Evolutionary conservation across 2,888 invertebrate genomes (phyloP).

Genomic region (Eurois occulta): DNA sequence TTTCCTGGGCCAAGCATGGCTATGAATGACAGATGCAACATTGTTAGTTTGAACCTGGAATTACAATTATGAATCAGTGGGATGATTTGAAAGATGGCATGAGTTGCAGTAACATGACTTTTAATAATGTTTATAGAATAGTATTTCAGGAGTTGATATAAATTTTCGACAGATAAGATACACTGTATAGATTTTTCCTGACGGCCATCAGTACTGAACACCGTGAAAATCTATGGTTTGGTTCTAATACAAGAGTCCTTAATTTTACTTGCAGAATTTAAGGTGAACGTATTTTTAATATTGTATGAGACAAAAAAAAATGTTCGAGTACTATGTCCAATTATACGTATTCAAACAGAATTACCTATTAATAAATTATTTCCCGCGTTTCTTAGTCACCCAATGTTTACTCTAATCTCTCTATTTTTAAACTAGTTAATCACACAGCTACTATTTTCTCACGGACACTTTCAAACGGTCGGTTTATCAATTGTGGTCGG

Average conservation of each 20-base stretch:
- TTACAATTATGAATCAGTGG: not conserved
- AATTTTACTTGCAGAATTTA: not conserved
- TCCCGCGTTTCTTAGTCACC: constrained; percentile 47
- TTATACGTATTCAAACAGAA: not conserved
- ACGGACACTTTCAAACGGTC: constrained; percentile 37
- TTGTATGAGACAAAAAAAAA: not conserved
- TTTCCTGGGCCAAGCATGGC: constrained; percentile 26
- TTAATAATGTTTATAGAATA: no score
- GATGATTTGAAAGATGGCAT: not conserved
- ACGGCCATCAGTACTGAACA: no score
- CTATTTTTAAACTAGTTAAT: constrained; percentile 48
- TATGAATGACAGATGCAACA: constrained; percentile 26
- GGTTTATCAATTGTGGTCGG: constrained; percentile 66
- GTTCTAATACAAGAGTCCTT: not conserved
- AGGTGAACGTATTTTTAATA: not conserved
- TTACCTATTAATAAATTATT: constrained; percentile 19
- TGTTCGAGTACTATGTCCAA: not conserved
- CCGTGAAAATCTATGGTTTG: not conserved
- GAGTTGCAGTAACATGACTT: not conserved
- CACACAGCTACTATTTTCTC: constrained; percentile 47
- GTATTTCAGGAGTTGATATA: no score
- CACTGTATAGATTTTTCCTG: no score
- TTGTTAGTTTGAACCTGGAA: not conserved
- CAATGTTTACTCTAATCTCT: constrained; percentile 7
- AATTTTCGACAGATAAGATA: no score